Evolutionary conservation across 1,140 invertebrate species (phyloP).

Genomic region (Diorhabda carinulata): DNA sequence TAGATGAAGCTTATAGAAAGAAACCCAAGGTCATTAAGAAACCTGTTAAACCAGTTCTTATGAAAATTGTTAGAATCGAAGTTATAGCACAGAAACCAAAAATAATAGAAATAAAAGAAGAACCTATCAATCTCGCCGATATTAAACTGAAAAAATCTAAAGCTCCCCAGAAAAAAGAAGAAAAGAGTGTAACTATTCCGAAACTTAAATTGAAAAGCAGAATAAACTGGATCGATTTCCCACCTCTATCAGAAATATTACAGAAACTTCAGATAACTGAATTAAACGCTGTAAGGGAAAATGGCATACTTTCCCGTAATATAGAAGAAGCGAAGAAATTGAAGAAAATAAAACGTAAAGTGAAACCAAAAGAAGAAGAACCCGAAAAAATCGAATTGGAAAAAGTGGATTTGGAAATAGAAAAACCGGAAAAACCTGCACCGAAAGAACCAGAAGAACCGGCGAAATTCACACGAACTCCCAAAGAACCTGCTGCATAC

Average conservation of each 20-base stretch:
- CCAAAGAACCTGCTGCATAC: slow-evolving; percentile 41
- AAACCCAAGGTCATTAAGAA: slow-evolving; percentile 23
- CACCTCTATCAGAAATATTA: slow-evolving; percentile 49
- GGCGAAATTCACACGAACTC: slow-evolving; percentile 35
- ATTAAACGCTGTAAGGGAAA: slow-evolving; percentile 53
- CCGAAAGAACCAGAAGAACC: slow-evolving; percentile 43
- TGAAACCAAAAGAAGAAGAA: slow-evolving; percentile 54
- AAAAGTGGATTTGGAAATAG: slow-evolving; percentile 55
- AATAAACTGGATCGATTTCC: slow-evolving; percentile 59
- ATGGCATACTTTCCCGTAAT: slow-evolving; percentile 66
- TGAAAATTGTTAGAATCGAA: slow-evolving; percentile 30
- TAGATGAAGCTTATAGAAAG: slow-evolving; percentile 34
- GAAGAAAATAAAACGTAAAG: slow-evolving; percentile 51
- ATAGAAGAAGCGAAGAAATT: slow-evolving; percentile 63
- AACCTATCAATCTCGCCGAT: slow-evolving; percentile 35
- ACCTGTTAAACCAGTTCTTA: slow-evolving; percentile 32
- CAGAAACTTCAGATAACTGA: slow-evolving; percentile 51
- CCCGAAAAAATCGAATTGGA: slow-evolving; percentile 58
- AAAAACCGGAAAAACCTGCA: slow-evolving; percentile 49
- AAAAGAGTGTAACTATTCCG: slow-evolving; percentile 55
- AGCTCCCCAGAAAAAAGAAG: slow-evolving; percentile 45
- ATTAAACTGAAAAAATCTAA: slow-evolving; percentile 38
- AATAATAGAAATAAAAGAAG: slow-evolving; percentile 31
- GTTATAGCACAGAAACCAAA: slow-evolving; percentile 32
- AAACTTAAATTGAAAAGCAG: slow-evolving; percentile 65